Evolutionary conservation across 2,888 invertebrate species (phyloP).

Genomic region (Cephus pygmeus): DNA sequence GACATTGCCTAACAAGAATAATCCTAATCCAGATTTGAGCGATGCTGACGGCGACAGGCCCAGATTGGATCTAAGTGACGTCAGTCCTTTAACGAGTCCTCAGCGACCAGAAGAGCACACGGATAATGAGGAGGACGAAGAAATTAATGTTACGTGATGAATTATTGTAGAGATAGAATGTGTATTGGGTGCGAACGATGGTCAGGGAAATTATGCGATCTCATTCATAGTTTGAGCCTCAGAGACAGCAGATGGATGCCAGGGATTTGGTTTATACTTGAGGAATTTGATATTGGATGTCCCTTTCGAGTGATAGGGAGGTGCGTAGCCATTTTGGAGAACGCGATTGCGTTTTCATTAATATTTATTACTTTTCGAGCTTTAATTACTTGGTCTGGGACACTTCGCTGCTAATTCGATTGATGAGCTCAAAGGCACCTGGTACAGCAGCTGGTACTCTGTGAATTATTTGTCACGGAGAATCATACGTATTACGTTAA

Average conservation of each 20-base stretch:
- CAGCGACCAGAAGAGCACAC: slow-evolving; percentile 64
- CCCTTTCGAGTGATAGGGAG: neutral
- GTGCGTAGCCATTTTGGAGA: neutral
- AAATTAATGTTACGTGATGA: slow-evolving; percentile 90
- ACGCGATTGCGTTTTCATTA: neutral
- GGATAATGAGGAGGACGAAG: slow-evolving; percentile 76
- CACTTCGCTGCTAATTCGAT: neutral
- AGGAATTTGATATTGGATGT: neutral
- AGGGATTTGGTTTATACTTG: neutral
- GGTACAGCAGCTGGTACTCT: neutral
- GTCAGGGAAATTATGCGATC: neutral
- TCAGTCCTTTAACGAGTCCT: slow-evolving; percentile 59
- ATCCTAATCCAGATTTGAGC: slow-evolving; percentile 93
- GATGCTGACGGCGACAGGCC: slow-evolving; percentile 88
- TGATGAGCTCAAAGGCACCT: neutral
- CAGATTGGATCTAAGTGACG: slow-evolving; percentile 71
- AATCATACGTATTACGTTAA: neutral
- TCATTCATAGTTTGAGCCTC: neutral
- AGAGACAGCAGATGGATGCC: neutral
- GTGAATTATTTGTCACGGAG: slow-evolving; percentile 7
- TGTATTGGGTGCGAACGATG: slow-evolving; percentile 2
- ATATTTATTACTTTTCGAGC: neutral
- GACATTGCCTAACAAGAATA: slow-evolving; percentile 95
- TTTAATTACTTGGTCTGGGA: neutral
- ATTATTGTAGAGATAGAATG: slow-evolving; percentile 28